These are phyloP conservation scores for Aurelia sp. DNA, from an alignment of 30 jellyfish, hydroid and myxozoan genomes.

Conservation along the genomic window DNA sequence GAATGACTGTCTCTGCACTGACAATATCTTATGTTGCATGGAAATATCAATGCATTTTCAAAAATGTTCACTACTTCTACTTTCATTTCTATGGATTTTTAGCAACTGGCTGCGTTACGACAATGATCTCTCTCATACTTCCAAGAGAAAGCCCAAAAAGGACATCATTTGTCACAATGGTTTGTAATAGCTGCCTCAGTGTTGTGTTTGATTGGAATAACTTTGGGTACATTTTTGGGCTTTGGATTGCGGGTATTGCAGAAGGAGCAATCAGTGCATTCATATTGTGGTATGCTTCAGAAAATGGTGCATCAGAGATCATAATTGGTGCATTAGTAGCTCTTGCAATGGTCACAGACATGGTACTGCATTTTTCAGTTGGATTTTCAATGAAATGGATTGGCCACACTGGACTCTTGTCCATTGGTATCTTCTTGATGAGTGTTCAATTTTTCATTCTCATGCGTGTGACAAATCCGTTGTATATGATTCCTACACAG, in stretches of 20 bases:
- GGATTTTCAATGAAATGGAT: constrained; percentile 78
- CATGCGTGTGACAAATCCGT: constrained; percentile 34
- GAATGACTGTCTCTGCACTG: constrained; percentile 61
- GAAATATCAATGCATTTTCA: constrained; percentile 44
- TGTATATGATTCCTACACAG: constrained; percentile 59
- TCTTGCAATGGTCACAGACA: constrained; percentile 62
- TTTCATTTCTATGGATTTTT: constrained; percentile 74
- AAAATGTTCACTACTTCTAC: constrained; percentile 52
- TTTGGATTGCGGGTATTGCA: constrained; percentile 70
- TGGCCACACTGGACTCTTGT: constrained; percentile 66
- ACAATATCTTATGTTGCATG: constrained; percentile 63
- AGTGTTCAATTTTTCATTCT: constrained; percentile 60
- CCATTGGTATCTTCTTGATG: constrained; percentile 53
- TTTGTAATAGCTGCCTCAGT: constrained; percentile 43
- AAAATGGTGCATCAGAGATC: constrained; percentile 63
- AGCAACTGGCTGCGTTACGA: constrained; percentile 66
- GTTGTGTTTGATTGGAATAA: constrained; percentile 50
- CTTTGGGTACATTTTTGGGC: constrained; percentile 47
- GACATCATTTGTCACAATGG: constrained; percentile 22
- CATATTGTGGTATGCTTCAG: constrained; percentile 69
- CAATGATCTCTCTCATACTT: constrained; percentile 39
- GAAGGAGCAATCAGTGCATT: constrained; percentile 68
- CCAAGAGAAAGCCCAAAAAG: constrained; percentile 44
- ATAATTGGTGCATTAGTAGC: constrained; percentile 56
- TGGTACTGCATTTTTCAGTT: constrained; percentile 58